phyloP scores from a whole-genome alignment of 30 jellyfish, hydroid and myxozoan genomes.

The Hydractinia symbiolongicarpus region DNA sequence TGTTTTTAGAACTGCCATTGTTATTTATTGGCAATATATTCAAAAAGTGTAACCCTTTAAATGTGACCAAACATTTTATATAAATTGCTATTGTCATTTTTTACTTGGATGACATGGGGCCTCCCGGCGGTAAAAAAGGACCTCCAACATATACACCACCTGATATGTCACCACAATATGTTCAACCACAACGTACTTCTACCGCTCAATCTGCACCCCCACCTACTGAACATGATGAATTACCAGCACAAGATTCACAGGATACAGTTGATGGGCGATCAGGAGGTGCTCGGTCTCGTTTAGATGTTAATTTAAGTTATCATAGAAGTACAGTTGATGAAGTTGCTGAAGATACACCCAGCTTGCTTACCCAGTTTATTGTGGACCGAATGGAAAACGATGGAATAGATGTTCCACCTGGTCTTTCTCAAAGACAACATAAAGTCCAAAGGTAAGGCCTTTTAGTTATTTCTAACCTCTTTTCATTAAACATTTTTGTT shows the following conservation, averaged over 20 bases:
- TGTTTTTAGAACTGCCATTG: no score
- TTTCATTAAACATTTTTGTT: no score
- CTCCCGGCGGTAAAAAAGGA: not conserved
- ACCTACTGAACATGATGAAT: conserved; percentile 10
- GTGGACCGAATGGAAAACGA: conserved; percentile 63
- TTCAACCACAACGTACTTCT: no score
- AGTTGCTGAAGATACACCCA: conserved; percentile 39
- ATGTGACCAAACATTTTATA: no score
- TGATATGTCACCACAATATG: no score
- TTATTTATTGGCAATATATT: no score
- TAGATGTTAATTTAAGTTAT: conserved; percentile 1
- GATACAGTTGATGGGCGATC: conserved; percentile 6
- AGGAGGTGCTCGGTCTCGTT: not conserved
- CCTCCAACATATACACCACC: no score
- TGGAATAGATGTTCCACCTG: conserved; percentile 54
- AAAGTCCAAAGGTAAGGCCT: conserved; percentile 21
- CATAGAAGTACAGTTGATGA: conserved; percentile 2
- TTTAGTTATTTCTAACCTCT: not conserved
- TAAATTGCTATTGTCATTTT: no score
- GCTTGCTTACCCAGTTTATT: conserved; percentile 39
- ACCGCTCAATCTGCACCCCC: not conserved
- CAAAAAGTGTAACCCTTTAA: no score
- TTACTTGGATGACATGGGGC: not conserved
- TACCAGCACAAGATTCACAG: not conserved
- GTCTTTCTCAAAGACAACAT: conserved; percentile 23